Evolutionary conservation across 2,888 invertebrate species (phyloP), one percentile per base, ranked within the genome.

Genomic region (Campopleginae sp.): DNA sequence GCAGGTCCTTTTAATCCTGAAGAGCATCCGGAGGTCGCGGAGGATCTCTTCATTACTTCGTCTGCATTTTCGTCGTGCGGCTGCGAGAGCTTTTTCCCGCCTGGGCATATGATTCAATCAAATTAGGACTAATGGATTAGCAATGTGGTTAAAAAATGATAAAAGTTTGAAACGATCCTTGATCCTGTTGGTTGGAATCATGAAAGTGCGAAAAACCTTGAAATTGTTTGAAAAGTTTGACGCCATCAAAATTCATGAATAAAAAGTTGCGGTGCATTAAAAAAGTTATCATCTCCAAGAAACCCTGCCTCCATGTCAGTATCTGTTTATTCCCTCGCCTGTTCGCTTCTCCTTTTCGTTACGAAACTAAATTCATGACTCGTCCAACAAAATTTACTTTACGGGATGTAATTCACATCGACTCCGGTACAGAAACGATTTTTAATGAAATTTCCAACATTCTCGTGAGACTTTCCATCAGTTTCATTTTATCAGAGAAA

Each of bases 401-500:
- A 19, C 2, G 10, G 46, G 19, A 70, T n/a, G n/a, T 61, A 79
- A 75, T 78, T 74, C 51, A 12, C 51, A 63, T 75, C 14, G 51
- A 33, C 31, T 19, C 42, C 42, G 8, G 42, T n/a, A 58, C 6
- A 27, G 58, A 61, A 54, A 61, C 66, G 68, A 44, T 78, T 78
- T 81, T 72, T 38, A 61, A 83, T 79, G 48, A 71, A 79, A 44
- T 83, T 78, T 51, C 44, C 70, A 61, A 51, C 75, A 70, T 63
- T 65, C 61, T 12, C 68, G 79, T 46, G 46, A 74, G 70, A 66
- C 77, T 51, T 63, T 51, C 51, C 38, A 83, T 79, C 54, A 75
- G 48, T 74, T 48, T 38, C n/a, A 46, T 44, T 44, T 63, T 46
- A 46, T 7, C 19, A 46, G 17, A 12, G 12, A 44, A 44, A 44